A percentile compares a stretch with the other conserved stretches of the same genome.
These are phyloP conservation scores for Pseudois nayaur DNA, from an alignment of 2,113 vertebrate genomes.

Conservation along the genomic window DNA sequence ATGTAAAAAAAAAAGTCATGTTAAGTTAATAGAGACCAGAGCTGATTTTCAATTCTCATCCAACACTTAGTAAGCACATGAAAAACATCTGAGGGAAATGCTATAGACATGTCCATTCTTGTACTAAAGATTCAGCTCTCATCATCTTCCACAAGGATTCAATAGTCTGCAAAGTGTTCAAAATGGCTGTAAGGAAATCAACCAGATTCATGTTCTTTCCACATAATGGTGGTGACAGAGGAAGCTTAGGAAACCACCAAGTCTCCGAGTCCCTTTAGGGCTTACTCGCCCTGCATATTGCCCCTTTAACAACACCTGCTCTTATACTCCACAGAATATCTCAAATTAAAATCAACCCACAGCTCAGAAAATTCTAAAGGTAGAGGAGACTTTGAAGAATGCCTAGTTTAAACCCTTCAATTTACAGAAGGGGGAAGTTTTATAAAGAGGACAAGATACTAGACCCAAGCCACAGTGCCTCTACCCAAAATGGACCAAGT, in stretches of 20 bases:
- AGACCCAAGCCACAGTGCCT: background rate
- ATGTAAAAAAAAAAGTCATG: constrained; percentile 19
- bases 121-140: background rate
- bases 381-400: background rate
- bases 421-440: background rate
- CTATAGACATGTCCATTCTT: background rate
- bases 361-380: background rate
- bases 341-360: background rate
- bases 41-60: background rate
- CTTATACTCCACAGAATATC: background rate
- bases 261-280: background rate
- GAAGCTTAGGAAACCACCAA: background rate
- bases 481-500: background rate
- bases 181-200: background rate
- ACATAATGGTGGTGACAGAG: background rate
- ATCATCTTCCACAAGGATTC: background rate
- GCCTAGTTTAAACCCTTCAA: background rate
- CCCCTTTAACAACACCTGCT: background rate
- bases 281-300: background rate
- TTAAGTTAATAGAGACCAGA: background rate
- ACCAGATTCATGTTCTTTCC: background rate
- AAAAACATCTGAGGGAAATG: background rate
- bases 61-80: background rate
- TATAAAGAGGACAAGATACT: background rate
- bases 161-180: background rate